These are phyloP conservation scores for Acronicta leporina DNA, from an alignment of 2,888 invertebrate genomes.

Conservation along the genomic window DNA sequence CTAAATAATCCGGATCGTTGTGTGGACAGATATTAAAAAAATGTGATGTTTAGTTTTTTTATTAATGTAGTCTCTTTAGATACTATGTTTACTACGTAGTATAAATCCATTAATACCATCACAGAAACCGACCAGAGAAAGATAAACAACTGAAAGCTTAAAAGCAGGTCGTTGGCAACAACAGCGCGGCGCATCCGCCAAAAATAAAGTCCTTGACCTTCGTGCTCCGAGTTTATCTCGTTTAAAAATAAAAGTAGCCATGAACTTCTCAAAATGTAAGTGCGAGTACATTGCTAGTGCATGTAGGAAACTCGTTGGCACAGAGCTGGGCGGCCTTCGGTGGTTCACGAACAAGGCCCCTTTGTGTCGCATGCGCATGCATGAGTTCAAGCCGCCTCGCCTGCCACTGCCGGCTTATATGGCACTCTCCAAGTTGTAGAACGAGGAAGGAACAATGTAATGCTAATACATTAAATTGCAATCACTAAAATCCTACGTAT, in stretches of 20 bases:
- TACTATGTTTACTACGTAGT: slow-evolving; percentile 68
- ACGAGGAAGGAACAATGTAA: slow-evolving; percentile 56
- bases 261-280: slow-evolving; percentile 81
- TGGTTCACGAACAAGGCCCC: slow-evolving; percentile 86
- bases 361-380: slow-evolving; percentile 72
- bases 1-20: slow-evolving; percentile 32
- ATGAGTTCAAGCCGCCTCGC: slow-evolving; percentile 54
- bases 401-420: slow-evolving; percentile 32
- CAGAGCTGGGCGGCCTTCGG: slow-evolving; percentile 80
- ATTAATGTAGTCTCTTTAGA: slow-evolving; percentile 57
- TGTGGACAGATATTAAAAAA: no score
- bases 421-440: slow-evolving; percentile 41
- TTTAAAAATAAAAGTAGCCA: slow-evolving; percentile 85
- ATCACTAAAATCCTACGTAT: slow-evolving; percentile 31
- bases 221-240: slow-evolving; percentile 76
- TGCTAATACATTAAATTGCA: slow-evolving; percentile 39
- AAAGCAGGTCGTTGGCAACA: slow-evolving; percentile 78
- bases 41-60: slow-evolving; percentile 27
- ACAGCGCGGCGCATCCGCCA: slow-evolving; percentile 75
- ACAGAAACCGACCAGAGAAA: slow-evolving; percentile 58
- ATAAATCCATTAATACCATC: slow-evolving; percentile 64
- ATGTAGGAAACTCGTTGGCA: slow-evolving; percentile 78
- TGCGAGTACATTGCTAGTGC: slow-evolving; percentile 75
- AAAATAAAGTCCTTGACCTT: slow-evolving; percentile 87
- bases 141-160: slow-evolving; percentile 66